Evolutionary conservation across 2,113 vertebrate genomes (phyloP).

Genomic region (Alaudala cheleensis): DNA sequence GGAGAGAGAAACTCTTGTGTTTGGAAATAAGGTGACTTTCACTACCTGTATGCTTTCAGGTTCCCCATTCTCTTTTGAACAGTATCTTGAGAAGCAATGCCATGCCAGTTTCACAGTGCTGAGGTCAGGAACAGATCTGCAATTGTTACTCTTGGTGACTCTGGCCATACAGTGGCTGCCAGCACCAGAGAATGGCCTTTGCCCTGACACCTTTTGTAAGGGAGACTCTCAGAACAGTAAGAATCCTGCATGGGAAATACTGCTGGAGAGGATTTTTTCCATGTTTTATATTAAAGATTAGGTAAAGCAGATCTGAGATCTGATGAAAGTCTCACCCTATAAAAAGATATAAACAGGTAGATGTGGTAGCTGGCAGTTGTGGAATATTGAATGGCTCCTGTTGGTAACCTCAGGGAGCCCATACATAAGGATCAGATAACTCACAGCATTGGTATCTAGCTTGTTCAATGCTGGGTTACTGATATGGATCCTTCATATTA

Average conservation of each 20-base stretch:
- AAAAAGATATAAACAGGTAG: not conserved
- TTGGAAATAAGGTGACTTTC: not conserved
- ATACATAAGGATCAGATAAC: not conserved
- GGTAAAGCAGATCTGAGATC: not conserved
- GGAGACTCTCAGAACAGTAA: not conserved
- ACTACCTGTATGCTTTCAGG: not conserved
- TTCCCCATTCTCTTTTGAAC: not conserved
- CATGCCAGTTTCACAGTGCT: not conserved
- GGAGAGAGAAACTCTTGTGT: not conserved
- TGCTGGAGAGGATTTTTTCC: not conserved
- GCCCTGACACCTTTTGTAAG: not conserved
- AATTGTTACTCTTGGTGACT: not conserved
- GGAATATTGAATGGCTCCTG: not conserved
- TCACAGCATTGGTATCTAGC: not conserved
- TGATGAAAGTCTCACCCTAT: not conserved
- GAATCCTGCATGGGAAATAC: not conserved
- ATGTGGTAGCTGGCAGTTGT: not conserved
- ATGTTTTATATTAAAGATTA: not conserved
- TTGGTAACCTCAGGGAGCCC: not conserved
- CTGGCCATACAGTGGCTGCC: not conserved
- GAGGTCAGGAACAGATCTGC: not conserved
- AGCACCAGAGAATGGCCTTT: not conserved
- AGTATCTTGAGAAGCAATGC: not conserved
- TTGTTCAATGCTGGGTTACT: not conserved
- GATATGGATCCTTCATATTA: not conserved